phyloP scores from a whole-genome alignment of 2,797 vertebrate genomes.

The Sebastes dallii region DNA sequence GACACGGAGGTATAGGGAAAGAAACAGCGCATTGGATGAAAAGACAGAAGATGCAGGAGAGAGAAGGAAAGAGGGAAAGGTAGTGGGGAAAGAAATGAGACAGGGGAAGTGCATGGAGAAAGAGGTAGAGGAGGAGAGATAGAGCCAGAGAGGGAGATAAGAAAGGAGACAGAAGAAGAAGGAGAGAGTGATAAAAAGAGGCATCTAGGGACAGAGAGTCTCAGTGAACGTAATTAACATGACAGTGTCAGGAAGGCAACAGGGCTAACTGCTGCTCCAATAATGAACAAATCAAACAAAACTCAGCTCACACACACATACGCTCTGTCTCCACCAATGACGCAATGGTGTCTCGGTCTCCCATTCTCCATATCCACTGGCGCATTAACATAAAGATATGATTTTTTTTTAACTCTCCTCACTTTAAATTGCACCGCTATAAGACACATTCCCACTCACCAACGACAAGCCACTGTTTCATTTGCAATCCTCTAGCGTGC shows the following conservation, averaged over 20 bases:
- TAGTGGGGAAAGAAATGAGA: background rate
- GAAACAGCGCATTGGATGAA: background rate
- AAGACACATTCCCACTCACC: slow-evolving; percentile 1
- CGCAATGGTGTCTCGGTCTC: slow-evolving; percentile 1
- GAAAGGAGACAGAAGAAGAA: background rate
- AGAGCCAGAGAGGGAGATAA: background rate
- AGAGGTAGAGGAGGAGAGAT: background rate
- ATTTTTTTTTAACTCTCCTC: background rate
- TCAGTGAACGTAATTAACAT: slow-evolving; percentile 60
- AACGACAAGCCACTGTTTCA: slow-evolving; percentile 27
- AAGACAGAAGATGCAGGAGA: background rate
- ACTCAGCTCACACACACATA: slow-evolving; percentile 6
- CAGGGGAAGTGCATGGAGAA: background rate
- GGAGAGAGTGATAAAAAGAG: slow-evolving; percentile 10
- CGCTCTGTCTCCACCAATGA: slow-evolving; percentile 6
- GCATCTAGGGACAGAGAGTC: slow-evolving; percentile 49
- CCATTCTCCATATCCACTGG: background rate
- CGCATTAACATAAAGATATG: background rate
- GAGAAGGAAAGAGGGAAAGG: background rate
- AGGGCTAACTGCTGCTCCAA: slow-evolving; percentile 53
- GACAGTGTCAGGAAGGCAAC: slow-evolving; percentile 58
- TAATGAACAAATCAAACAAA: slow-evolving; percentile 52
- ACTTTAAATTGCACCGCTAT: background rate
- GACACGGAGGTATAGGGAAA: background rate
- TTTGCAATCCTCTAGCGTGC: slow-evolving; percentile 6